phyloP scores from a whole-genome alignment of 2,888 invertebrate genomes.

The Mechanitis messenoides region DNA sequence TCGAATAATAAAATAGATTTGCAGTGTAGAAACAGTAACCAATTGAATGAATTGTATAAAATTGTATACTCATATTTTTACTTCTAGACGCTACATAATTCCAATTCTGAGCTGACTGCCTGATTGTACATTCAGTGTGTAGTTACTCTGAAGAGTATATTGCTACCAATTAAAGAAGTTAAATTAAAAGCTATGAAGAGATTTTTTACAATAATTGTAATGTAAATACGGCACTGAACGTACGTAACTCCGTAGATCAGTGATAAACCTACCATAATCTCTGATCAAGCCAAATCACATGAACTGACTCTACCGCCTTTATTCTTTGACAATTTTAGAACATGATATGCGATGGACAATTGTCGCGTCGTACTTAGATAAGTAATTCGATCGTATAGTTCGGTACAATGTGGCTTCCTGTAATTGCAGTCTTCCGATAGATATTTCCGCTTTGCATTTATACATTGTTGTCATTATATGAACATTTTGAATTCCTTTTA shows the following conservation, averaged over 20 bases:
- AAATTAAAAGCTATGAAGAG: too few species aligned
- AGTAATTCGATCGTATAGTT: constrained; percentile 64
- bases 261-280: constrained; percentile 47
- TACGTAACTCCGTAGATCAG: constrained; percentile 65
- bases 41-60: constrained; percentile 4
- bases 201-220: constrained; percentile 31
- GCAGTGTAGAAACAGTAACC: constrained; percentile 21
- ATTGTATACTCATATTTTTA: constrained; percentile 4
- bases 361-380: constrained; percentile 67
- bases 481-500: constrained; percentile 16
- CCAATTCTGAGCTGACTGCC: constrained; percentile 46
- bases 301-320: constrained; percentile 72
- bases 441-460: constrained; percentile 70
- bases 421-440: constrained; percentile 75
- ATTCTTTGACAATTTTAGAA: constrained; percentile 61
- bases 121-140: constrained; percentile 28
- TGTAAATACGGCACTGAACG: constrained; percentile 36
- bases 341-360: constrained; percentile 65
- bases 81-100: constrained; percentile 1
- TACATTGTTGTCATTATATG: constrained; percentile 51
- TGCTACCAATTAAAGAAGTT: too few species aligned
- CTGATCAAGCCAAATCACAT: constrained; percentile 72
- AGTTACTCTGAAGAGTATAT: constrained; percentile 25
- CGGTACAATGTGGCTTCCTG: constrained; percentile 73
- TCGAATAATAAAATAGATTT: constrained; percentile 24